phyloP scores from a whole-genome alignment of 2,888 invertebrate genomes.

The Mycogona germanica region DNA sequence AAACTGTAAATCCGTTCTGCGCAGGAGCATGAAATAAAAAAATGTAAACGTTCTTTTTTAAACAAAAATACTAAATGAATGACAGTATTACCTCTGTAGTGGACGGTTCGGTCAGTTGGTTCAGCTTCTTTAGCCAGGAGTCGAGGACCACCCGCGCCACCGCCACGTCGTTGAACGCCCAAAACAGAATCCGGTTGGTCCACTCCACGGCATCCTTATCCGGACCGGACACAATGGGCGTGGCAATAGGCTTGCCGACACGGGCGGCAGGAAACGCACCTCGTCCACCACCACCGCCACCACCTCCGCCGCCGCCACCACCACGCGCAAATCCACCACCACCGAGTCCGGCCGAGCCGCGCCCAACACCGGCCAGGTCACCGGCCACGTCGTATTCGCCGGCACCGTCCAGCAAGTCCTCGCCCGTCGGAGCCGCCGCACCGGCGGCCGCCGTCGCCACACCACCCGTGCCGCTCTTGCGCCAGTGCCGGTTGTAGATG shows the following conservation, averaged over 20 bases:
- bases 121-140: constrained; percentile 5
- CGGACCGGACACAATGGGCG: constrained; percentile 1
- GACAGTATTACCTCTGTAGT: constrained; percentile 12
- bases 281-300: too few species aligned
- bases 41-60: too few species aligned
- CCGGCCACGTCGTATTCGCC: neutral
- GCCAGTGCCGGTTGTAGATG: constrained; percentile 11
- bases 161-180: constrained; percentile 7
- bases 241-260: neutral
- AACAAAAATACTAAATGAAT: neutral
- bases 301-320: too few species aligned
- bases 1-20: too few species aligned
- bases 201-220: constrained; percentile 15
- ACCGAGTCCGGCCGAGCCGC: neutral
- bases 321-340: too few species aligned
- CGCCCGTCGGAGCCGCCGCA: neutral
- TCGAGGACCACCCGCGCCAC: neutral
- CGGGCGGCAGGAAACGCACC: neutral
- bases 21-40: too few species aligned
- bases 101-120: constrained; percentile 2
- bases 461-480: neutral
- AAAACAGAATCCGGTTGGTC: constrained; percentile 4
- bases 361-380: neutral
- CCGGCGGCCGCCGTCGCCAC: neutral
- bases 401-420: neutral